phyloP scores from a whole-genome alignment of 2,797 vertebrate genomes.

The Moxostoma hubbsi region DNA sequence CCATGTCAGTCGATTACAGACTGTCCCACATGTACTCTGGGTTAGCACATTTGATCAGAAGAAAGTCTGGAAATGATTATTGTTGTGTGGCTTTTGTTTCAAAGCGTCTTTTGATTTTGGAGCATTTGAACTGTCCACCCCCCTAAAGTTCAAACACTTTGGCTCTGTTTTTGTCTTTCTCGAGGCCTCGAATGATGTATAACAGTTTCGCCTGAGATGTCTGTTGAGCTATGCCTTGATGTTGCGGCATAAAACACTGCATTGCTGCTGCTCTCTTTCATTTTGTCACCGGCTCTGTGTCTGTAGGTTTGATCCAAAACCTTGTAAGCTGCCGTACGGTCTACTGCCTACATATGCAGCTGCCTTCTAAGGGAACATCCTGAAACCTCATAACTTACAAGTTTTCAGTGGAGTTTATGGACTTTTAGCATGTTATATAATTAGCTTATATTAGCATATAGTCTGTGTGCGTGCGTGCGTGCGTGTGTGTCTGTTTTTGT shows the following conservation, averaged over 20 bases:
- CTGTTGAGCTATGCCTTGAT: conserved; percentile 26
- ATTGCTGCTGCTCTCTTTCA: background rate
- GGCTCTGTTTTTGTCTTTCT: conserved; percentile 17
- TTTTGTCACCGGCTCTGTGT: background rate
- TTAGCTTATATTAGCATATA: too few relatives aligned
- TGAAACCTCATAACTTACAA: too few relatives aligned
- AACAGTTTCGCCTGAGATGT: conserved; percentile 27
- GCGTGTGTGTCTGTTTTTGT: too few relatives aligned
- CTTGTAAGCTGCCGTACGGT: too few relatives aligned
- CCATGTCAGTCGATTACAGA: conserved; percentile 50
- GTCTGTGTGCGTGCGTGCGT: too few relatives aligned
- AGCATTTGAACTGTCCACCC: conserved; percentile 32
- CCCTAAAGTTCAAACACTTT: conserved; percentile 8
- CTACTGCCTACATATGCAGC: too few relatives aligned
- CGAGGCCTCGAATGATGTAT: conserved; percentile 1
- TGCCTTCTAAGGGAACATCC: too few relatives aligned
- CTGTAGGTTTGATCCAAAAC: background rate
- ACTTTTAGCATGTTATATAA: too few relatives aligned
- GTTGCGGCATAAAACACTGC: conserved; percentile 5
- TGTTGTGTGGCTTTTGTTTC: conserved; percentile 44
- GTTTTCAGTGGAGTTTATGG: too few relatives aligned
- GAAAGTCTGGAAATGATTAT: conserved; percentile 53
- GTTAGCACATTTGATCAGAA: conserved; percentile 36
- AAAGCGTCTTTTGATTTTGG: conserved; percentile 45
- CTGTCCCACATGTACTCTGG: conserved; percentile 39